Percentiles rank a stretch among this genome's conserved stretches.
These are phyloP conservation scores for Keiferia lycopersicella DNA, from an alignment of 2,888 invertebrate genomes.

Conservation along the genomic window DNA sequence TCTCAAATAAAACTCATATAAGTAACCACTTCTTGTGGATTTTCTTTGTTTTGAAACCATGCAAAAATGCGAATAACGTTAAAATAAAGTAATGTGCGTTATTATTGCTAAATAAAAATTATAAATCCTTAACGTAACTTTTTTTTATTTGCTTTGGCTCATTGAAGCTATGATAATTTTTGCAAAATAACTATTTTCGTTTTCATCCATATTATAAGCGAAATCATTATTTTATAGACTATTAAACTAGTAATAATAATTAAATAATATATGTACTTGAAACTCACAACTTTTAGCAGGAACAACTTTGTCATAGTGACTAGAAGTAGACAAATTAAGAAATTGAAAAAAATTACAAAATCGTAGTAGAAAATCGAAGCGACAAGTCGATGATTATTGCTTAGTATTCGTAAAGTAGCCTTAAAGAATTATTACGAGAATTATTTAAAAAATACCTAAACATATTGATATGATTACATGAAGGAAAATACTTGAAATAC, in stretches of 20 bases:
- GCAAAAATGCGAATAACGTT: too few species aligned
- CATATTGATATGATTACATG: slow-evolving; percentile 68
- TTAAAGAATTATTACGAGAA: slow-evolving; percentile 37
- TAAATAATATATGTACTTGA: slow-evolving; percentile 24
- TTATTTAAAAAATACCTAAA: slow-evolving; percentile 43
- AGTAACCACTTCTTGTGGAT: too few species aligned
- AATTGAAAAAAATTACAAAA: too few species aligned
- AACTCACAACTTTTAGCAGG: slow-evolving; percentile 55
- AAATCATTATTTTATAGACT: not conserved
- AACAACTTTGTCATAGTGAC: slow-evolving; percentile 51
- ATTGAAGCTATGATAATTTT: too few species aligned
- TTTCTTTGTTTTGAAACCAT: too few species aligned
- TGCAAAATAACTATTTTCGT: not conserved
- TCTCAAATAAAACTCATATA: too few species aligned
- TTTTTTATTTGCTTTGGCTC: too few species aligned
- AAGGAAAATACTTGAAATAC: slow-evolving; percentile 43
- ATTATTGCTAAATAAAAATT: too few species aligned
- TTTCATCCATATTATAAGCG: not conserved
- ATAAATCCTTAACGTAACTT: too few species aligned
- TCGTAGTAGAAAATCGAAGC: slow-evolving; percentile 45
- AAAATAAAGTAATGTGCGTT: too few species aligned
- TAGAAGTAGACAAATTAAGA: slow-evolving; percentile 50
- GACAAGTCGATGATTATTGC: slow-evolving; percentile 63
- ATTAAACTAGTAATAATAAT: slow-evolving; percentile 27
- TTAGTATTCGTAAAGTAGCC: slow-evolving; percentile 51